These are phyloP conservation scores for Gobio gobio DNA, from an alignment of 2,113 vertebrate genomes.

Conservation along the genomic window DNA sequence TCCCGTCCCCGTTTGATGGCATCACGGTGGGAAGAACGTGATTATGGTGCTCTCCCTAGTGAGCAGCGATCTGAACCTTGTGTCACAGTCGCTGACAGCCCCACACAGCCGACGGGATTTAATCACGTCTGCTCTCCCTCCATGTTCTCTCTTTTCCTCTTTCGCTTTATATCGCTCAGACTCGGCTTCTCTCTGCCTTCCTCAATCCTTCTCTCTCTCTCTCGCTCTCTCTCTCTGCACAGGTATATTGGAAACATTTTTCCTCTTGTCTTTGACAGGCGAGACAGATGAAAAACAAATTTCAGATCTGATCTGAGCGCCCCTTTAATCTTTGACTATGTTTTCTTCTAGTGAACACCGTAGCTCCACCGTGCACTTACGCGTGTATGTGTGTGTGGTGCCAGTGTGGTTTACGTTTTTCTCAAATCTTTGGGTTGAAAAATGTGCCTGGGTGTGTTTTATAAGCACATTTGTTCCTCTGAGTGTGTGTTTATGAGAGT, in stretches of 20 bases:
- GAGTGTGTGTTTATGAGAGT: conserved; percentile 22
- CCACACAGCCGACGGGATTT: conserved; percentile 56
- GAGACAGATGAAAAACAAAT: conserved; percentile 71
- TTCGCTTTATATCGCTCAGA: conserved; percentile 23
- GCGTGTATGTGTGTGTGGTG: conserved; percentile 34
- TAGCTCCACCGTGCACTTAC: conserved; percentile 55
- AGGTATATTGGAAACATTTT: conserved; percentile 58
- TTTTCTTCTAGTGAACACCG: conserved; percentile 70
- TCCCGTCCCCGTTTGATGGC: conserved; percentile 56
- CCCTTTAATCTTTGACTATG: conserved; percentile 75
- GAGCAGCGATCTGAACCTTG: conserved; percentile 41
- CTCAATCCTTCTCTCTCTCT: conserved; percentile 59
- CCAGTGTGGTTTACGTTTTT: conserved; percentile 44
- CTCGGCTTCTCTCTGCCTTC: conserved; percentile 20
- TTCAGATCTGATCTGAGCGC: conserved; percentile 76
- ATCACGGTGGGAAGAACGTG: conserved; percentile 49
- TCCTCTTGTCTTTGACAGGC: conserved; percentile 65
- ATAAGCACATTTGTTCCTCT: neutral
- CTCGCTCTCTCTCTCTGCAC: conserved; percentile 63
- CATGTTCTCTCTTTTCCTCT: conserved; percentile 54
- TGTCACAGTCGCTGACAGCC: conserved; percentile 56
- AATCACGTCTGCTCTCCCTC: conserved; percentile 46
- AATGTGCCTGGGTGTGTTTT: conserved; percentile 11
- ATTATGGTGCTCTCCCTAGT: conserved; percentile 54
- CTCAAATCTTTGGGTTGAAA: conserved; percentile 20